A percentile compares a stretch with the other conserved stretches of the same genome.
Evolutionary conservation across 1,140 invertebrate genomes (phyloP).

Genomic region (Danaus plexippus): DNA sequence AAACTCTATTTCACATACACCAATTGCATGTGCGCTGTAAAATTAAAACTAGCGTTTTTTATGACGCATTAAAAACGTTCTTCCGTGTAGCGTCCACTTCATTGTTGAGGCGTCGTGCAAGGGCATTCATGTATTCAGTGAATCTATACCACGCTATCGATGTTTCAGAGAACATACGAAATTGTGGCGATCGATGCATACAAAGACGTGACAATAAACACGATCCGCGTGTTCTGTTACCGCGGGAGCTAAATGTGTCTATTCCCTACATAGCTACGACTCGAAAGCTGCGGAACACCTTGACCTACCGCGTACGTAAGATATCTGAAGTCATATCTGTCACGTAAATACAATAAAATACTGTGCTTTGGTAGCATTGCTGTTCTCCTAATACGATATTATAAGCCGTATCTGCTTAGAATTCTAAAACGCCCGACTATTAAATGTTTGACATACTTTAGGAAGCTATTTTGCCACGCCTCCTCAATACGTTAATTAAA

Average conservation of each 20-base stretch:
- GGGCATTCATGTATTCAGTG: conserved; percentile 53
- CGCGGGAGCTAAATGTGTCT: conserved; percentile 51
- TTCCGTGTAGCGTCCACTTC: conserved; percentile 51
- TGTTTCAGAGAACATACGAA: conserved; percentile 44
- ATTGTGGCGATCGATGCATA: conserved; percentile 39
- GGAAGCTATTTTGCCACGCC: no score
- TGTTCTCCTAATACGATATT: conserved; percentile 12
- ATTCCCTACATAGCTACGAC: conserved; percentile 50
- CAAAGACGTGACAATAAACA: conserved; percentile 48
- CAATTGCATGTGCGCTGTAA: conserved; percentile 65
- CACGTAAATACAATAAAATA: conserved; percentile 69
- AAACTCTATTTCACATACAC: conserved; percentile 65
- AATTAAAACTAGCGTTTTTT: conserved; percentile 68
- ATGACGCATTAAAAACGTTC: conserved; percentile 57
- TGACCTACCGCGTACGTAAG: conserved; percentile 46
- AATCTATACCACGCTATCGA: conserved; percentile 32
- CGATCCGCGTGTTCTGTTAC: conserved; percentile 29
- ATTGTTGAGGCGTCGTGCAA: conserved; percentile 48
- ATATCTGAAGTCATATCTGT: conserved; percentile 58
- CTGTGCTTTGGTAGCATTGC: conserved; percentile 53
- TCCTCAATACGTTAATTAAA: no score
- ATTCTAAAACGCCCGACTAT: no score
- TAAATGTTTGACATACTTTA: no score
- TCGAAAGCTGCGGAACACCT: conserved; percentile 62
- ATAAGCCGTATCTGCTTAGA: no score